These are phyloP conservation scores for Phortica magna DNA, from an alignment of 2,888 invertebrate genomes.

Conservation along the genomic window DNA sequence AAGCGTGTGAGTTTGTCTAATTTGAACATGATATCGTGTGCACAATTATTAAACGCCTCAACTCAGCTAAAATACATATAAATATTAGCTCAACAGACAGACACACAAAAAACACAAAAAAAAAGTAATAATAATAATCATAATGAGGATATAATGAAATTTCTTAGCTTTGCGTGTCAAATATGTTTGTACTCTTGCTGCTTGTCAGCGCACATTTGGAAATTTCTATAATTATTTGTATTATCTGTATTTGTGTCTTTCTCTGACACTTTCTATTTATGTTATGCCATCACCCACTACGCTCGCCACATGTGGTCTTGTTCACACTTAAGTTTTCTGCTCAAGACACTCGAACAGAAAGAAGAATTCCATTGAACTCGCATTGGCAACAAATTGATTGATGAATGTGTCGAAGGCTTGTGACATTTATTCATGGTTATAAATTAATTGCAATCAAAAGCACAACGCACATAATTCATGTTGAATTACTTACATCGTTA, in stretches of 20 bases:
- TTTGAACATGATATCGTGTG: conserved; percentile 1
- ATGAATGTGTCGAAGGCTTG: conserved; percentile 55
- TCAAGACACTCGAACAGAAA: conserved; percentile 41
- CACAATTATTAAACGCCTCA: conserved; percentile 19
- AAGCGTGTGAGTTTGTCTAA: neutral
- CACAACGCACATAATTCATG: conserved; percentile 34
- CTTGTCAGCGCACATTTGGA: neutral
- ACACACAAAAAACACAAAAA: neutral
- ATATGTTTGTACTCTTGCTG: neutral
- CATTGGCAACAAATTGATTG: conserved; percentile 55
- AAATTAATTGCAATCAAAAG: conserved; percentile 60
- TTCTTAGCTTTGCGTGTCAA: conserved; percentile 5
- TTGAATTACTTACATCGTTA: neutral
- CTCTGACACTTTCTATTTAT: neutral
- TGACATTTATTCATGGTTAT: conserved; percentile 62
- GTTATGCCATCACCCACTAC: neutral
- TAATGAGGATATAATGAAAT: conserved; percentile 13
- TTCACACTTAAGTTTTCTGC: neutral
- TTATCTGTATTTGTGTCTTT: conserved; percentile 9
- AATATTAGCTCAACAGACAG: conserved; percentile 10
- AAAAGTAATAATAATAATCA: neutral
- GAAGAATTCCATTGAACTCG: conserved; percentile 56
- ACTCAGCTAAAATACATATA: conserved; percentile 8
- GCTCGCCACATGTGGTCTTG: conserved; percentile 11
- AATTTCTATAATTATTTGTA: neutral